Evolutionary conservation across 2,888 invertebrate genomes (phyloP), one percentile per base, ranked within the genome.

Genomic region (Aphodius sticticus): DNA sequence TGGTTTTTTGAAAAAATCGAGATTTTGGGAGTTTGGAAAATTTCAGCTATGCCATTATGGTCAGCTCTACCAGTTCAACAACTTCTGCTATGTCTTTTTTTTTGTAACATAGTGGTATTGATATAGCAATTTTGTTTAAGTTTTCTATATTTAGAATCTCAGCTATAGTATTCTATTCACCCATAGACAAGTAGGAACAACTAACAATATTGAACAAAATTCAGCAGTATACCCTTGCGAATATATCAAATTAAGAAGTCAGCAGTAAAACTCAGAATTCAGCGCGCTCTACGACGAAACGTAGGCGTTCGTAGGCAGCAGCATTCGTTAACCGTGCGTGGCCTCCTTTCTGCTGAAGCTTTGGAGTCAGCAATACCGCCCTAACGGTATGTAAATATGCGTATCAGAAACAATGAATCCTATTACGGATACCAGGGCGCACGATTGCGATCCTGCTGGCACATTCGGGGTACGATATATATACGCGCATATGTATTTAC

Each of bases 321-420:
- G 53, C 53, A 53, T 53, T 78, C 70, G 76, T 78, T 76, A 70
- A 78, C 38, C 70, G 69, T 69, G 76, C 70, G 69, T 69, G 76
- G 53, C 36, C 36, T 75, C 76, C 78, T 76, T 77, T 76, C 69
- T 70, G 78, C 76, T 76, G 76, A 76, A 76, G 53, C 76, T 76
- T 74, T 53, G 70, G 69, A 76, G 69, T 78, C 80, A 78, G 78
- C 78, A 77, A 79, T 79, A 77, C 70, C 75, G 76, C 81, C 77
- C 76, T 81, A 81, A 80, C 81, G 70, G 81, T 82, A 80, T 79
- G 80, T 81, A 82, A 82, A 82, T 82, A 81, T 79, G 80, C 82
- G 81, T 78, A 77, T 76, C 80, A 78, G 80, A 80, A 82, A 82
- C 82, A 82, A 82, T 82, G 80, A 80, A 80, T 80, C 81, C 81